Conservation (phyloP, 2,888 invertebrate species). For the Hemicrepidius hirtus region DNA sequence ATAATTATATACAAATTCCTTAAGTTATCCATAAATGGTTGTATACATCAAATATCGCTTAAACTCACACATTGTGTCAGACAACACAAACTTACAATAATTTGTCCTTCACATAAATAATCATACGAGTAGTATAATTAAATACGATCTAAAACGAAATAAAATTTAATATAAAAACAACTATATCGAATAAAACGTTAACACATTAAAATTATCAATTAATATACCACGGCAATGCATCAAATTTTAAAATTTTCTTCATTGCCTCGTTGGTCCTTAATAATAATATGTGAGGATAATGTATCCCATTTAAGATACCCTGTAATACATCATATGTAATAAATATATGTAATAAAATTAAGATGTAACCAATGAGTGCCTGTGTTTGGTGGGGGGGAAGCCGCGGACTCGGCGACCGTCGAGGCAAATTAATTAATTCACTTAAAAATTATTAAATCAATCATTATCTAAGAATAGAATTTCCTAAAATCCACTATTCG, state of each 20-base stretch:
- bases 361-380: slow-evolving; percentile 72
- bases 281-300: slow-evolving; percentile 73
- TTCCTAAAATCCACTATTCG: slow-evolving; percentile 41
- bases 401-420: slow-evolving; percentile 74
- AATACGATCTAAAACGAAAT: slow-evolving; percentile 64
- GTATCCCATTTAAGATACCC: slow-evolving; percentile 73
- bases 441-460: slow-evolving; percentile 4
- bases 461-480: slow-evolving; percentile 43
- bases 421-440: slow-evolving; percentile 70
- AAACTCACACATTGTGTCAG: slow-evolving; percentile 64
- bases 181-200: slow-evolving; percentile 61
- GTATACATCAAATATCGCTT: slow-evolving; percentile 68
- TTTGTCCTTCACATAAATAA: slow-evolving; percentile 67
- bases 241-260: slow-evolving; percentile 63
- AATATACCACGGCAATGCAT: slow-evolving; percentile 69
- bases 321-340: slow-evolving; percentile 73
- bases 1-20: slow-evolving; percentile 70
- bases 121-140: slow-evolving; percentile 57
- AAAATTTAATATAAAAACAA: slow-evolving; percentile 68
- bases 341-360: slow-evolving; percentile 66
- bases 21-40: slow-evolving; percentile 69
- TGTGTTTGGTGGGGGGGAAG: slow-evolving; percentile 72
- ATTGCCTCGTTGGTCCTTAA: slow-evolving; percentile 72
- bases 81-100: slow-evolving; percentile 67
- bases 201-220: slow-evolving; percentile 64